Base-by-base conservation (phyloP, 2,888 invertebrate species). In the Athalia rosae region DNA sequence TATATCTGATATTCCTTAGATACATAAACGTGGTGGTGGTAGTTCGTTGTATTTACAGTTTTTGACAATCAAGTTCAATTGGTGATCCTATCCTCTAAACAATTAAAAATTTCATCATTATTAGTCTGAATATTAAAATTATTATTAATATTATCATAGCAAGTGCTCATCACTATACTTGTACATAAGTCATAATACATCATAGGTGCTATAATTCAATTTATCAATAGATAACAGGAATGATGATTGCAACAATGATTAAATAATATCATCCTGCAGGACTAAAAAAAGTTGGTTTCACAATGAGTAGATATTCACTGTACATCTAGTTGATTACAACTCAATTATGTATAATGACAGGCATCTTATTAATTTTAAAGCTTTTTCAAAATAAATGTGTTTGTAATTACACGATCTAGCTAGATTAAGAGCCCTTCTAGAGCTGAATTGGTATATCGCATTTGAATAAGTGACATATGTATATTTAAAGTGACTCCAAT, bases 321-420 rank as follows among this genome's bases (percentile, higher is more conserved):
- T 67, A 50, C 50, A 50, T 53, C 59, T 63, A 9, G n/a, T 4
- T 71, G 71, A 15, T 45, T 45, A 58, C 43, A 58, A 56, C 45
- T 43, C 13, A 50, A 71, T 71, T 45, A n/a, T 50, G 56, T 41
- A 47, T 64, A n/a, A 6, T 43, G 45, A 56, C 8, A 11, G n/a
- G 53, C 53, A n/a, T 4, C 53, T 63, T 8, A 11, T 71, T 56
- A 71, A 56, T 71, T 56, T 71, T 71, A 58, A 71, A 71, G 71
- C 56, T 43, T 62, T n/a, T 87, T 81, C 78, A 94, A 92, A 59
- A 91, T 90, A 28, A 28, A 67, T 48, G 6, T 66, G 13, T 47
- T 66, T 66, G 15, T 48, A 48, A 15, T 11, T 66, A 28, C 53
- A 67, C 13, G 45, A 50, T 53, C 53, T 67, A 67, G 67, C 53